These are phyloP conservation scores for Eubucco bourcierii DNA, from an alignment of 2,113 vertebrate species.

Conservation along the genomic window DNA sequence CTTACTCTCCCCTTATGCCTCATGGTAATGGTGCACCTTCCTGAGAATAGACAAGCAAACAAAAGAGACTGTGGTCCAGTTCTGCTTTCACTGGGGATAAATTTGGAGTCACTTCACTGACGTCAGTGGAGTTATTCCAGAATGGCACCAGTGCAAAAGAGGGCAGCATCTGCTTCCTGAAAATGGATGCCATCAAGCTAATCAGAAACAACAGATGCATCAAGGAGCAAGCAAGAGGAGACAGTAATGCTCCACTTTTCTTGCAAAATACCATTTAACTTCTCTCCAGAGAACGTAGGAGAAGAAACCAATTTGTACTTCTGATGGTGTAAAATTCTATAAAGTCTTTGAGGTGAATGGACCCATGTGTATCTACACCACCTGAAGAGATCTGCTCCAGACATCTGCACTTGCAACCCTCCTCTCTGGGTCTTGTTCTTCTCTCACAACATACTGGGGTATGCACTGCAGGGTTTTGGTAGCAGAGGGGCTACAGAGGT, in stretches of 20 bases:
- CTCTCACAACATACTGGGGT: not conserved
- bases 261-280: constrained; percentile 46
- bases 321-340: not conserved
- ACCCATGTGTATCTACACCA: not conserved
- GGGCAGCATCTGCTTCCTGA: constrained; percentile 73
- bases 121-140: constrained; percentile 55
- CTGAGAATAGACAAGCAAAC: not conserved
- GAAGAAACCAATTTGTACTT: not conserved
- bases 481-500: not conserved
- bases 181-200: constrained; percentile 73
- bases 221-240: constrained; percentile 54
- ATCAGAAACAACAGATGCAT: constrained; percentile 66
- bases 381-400: not conserved
- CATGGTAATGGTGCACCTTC: not conserved
- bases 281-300: constrained; percentile 23
- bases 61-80: constrained; percentile 6
- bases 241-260: constrained; percentile 55
- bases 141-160: constrained; percentile 43
- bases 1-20: not conserved
- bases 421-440: not conserved
- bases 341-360: not conserved
- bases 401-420: not conserved
- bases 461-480: no score
- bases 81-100: constrained; percentile 10
- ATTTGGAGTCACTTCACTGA: constrained; percentile 65